Base-by-base conservation (phyloP, 2,113 vertebrate species). In the Percina caprodes region DNA sequence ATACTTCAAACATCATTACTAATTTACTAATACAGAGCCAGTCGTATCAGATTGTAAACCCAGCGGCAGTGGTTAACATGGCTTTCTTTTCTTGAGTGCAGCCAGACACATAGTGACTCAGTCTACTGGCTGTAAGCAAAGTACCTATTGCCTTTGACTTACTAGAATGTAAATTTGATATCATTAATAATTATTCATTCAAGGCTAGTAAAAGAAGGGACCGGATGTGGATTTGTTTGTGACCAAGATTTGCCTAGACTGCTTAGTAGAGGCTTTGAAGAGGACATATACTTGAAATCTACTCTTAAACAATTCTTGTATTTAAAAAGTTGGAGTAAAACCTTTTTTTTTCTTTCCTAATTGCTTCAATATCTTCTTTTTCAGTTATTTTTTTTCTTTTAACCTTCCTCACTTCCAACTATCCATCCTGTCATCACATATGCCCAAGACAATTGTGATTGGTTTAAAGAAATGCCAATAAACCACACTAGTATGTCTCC, bases 11-110 rank as follows among this genome's bases (percentile, higher is more conserved):
- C 9, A 11, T 72, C 46, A 33, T 6, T 24, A 42, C 11, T 77
- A 67, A 69, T 83, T 62, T 72, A 42, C 19, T 23, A 21, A 46
- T 2, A 69, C 0, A 48, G 80, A 72, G 80, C 77, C 77, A 42
- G 46, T 65, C 48, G 0, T 85, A 88, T 88, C 79, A 60, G 42
- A 75, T 45, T 78, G 79, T 75, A 85, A 85, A 88, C 62, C 61
- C 18, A 14, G 74, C 5, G 0, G 15, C 24, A 4, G 30, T 49
- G 39, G 26, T 39, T 67, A 74, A 69, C 45, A 21, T 69, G n/a
- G 0, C 33, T 45, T 48, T 69, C n/a, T 16, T 82, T 82, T 85
- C 30, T 80, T 71, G 45, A 35, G 23, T 46, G 49, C 45, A 24
- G 72, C 39, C 56, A 26, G 13, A 21, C 66, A 75, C 62, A 86